phyloP scores from a whole-genome alignment of 2,888 invertebrate species.

The Stenodema calcarata region DNA sequence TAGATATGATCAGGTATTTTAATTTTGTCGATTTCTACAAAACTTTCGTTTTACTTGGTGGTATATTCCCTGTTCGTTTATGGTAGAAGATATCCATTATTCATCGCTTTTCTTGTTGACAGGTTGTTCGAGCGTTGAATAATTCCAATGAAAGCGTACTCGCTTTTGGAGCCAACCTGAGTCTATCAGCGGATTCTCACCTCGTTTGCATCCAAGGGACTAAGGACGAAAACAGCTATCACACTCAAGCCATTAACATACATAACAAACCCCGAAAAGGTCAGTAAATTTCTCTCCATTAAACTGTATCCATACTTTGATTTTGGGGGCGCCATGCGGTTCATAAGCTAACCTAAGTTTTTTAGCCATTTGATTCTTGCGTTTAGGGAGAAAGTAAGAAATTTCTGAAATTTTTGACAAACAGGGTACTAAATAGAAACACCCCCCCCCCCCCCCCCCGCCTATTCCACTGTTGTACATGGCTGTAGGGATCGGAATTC shows the following conservation, averaged over 20 bases:
- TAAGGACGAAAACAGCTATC: slow-evolving; percentile 76
- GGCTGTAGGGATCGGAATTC: no score
- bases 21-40: background rate
- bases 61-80: no score
- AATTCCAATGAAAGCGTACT: slow-evolving; percentile 84
- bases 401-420: no score
- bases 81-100: background rate
- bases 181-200: slow-evolving; percentile 81
- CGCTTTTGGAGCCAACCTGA: slow-evolving; percentile 82
- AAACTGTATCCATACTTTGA: no score
- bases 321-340: no score
- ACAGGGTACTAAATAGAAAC: no score
- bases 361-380: no score
- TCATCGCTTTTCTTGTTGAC: slow-evolving; percentile 40
- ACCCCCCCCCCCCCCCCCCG: no score
- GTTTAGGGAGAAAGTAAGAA: no score
- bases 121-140: slow-evolving; percentile 77
- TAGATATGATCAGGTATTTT: slow-evolving; percentile 69
- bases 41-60: slow-evolving; percentile 33
- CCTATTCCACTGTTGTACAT: no score
- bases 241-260: slow-evolving; percentile 86
- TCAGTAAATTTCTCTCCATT: background rate
- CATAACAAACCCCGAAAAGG: slow-evolving; percentile 80
- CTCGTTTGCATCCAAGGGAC: slow-evolving; percentile 83
- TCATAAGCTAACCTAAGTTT: no score